A percentile compares a stretch with the other conserved stretches of the same genome.
Evolutionary conservation across 92 coral and sea anemone species (phyloP).

Genomic region (Isaurus tuberculatus): DNA sequence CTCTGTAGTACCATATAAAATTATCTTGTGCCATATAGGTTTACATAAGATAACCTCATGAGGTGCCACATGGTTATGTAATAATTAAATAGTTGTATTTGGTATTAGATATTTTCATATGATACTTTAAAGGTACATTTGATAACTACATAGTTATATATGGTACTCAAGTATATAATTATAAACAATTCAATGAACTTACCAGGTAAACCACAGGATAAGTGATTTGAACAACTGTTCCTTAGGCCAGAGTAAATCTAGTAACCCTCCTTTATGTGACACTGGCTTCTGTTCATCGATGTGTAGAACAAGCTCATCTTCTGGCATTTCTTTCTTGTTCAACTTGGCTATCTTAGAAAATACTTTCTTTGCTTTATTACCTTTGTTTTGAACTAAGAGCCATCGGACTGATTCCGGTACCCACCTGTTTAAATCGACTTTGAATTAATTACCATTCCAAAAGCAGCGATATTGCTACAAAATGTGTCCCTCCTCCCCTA

Average conservation of each 20-base stretch:
- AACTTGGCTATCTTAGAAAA: slow-evolving; percentile 66
- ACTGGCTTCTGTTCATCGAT: slow-evolving; percentile 42
- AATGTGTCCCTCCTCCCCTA: too few species aligned
- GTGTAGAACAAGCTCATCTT: slow-evolving; percentile 35
- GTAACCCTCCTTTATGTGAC: slow-evolving; percentile 67
- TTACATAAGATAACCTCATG: too few species aligned
- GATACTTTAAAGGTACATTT: background rate
- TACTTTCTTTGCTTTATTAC: slow-evolving; percentile 65
- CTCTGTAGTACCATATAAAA: background rate
- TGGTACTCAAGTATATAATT: too few species aligned
- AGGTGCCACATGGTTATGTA: too few species aligned
- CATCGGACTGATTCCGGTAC: slow-evolving; percentile 90
- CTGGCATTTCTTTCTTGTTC: slow-evolving; percentile 60
- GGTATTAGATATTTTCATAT: too few species aligned
- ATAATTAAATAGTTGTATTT: too few species aligned
- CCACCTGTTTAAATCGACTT: slow-evolving; percentile 60
- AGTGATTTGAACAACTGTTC: slow-evolving; percentile 62
- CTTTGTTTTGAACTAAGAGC: slow-evolving; percentile 74
- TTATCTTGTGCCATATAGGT: too few species aligned
- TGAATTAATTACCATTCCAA: too few species aligned
- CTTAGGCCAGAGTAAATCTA: slow-evolving; percentile 73
- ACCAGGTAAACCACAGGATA: slow-evolving; percentile 81
- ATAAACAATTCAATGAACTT: background rate
- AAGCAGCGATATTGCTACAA: too few species aligned
- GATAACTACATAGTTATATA: background rate